These are phyloP conservation scores for Netelia inedita DNA, from an alignment of 2,888 invertebrate genomes.

Conservation along the genomic window DNA sequence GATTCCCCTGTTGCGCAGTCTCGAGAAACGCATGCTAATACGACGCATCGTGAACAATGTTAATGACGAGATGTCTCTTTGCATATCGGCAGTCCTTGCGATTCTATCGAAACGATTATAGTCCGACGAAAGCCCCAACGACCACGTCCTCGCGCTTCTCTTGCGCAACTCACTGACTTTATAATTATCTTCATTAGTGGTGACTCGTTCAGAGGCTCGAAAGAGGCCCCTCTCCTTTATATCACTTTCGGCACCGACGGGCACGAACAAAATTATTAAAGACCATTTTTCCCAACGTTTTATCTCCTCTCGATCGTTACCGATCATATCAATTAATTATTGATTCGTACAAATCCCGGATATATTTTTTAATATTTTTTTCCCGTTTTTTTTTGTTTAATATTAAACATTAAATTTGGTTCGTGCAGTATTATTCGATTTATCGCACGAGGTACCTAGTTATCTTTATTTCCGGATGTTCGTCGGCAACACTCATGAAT, in stretches of 20 bases:
- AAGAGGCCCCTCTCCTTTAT: neutral
- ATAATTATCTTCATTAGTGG: slow-evolving; percentile 57
- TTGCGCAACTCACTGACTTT: slow-evolving; percentile 42
- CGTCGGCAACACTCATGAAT: too few relatives aligned
- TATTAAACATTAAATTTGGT: neutral
- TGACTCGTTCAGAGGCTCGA: slow-evolving; percentile 41
- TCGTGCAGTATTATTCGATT: too few relatives aligned
- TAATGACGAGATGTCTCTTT: neutral
- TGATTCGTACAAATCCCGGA: too few relatives aligned
- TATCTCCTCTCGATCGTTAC: too few relatives aligned
- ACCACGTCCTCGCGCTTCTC: slow-evolving; percentile 33
- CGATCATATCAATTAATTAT: too few relatives aligned
- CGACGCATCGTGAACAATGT: neutral
- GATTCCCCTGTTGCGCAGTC: neutral
- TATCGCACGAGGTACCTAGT: too few relatives aligned
- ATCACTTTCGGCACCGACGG: slow-evolving; percentile 11
- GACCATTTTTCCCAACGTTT: too few relatives aligned
- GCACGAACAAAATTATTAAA: slow-evolving; percentile 2
- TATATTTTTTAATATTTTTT: slow-evolving; percentile 1
- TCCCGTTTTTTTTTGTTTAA: neutral
- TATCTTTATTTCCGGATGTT: too few relatives aligned
- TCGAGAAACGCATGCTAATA: neutral
- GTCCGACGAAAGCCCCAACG: slow-evolving; percentile 21
- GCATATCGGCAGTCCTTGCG: slow-evolving; percentile 18
- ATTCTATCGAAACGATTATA: slow-evolving; percentile 44